phyloP scores from a whole-genome alignment of 2,888 invertebrate species.

The Perizoma affinitatum region DNA sequence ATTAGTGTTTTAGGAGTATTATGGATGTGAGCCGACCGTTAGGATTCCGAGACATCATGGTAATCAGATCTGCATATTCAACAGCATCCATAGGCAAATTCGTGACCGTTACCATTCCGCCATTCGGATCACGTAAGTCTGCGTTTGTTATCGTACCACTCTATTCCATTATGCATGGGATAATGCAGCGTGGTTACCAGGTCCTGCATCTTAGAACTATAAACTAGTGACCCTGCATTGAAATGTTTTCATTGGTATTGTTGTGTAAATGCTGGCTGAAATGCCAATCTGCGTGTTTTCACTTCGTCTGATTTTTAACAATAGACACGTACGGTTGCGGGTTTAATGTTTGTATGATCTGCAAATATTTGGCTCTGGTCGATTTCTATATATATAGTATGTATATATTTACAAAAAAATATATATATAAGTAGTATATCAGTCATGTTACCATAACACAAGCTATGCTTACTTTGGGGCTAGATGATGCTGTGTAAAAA shows the following conservation, averaged over 20 bases:
- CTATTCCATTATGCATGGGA: constrained; percentile 66
- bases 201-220: constrained; percentile 44
- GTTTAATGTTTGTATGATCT: no score
- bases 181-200: constrained; percentile 49
- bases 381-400: no score
- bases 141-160: constrained; percentile 49
- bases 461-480: no score
- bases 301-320: not conserved
- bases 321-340: no score
- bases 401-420: no score
- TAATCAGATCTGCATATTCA: constrained; percentile 78
- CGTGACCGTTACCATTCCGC: constrained; percentile 63
- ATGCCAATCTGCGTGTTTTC: constrained; percentile 24
- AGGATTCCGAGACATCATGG: constrained; percentile 69
- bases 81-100: constrained; percentile 65
- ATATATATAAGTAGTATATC: no score
- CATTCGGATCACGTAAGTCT: constrained; percentile 63
- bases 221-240: constrained; percentile 53
- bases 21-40: constrained; percentile 61
- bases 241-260: constrained; percentile 45
- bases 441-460: no score
- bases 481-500: no score
- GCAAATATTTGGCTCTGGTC: no score
- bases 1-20: constrained; percentile 37
- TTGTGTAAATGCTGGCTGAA: constrained; percentile 37